Conservation (phyloP, 2,797 vertebrate genomes). For the Gymnodraco acuticeps region DNA sequence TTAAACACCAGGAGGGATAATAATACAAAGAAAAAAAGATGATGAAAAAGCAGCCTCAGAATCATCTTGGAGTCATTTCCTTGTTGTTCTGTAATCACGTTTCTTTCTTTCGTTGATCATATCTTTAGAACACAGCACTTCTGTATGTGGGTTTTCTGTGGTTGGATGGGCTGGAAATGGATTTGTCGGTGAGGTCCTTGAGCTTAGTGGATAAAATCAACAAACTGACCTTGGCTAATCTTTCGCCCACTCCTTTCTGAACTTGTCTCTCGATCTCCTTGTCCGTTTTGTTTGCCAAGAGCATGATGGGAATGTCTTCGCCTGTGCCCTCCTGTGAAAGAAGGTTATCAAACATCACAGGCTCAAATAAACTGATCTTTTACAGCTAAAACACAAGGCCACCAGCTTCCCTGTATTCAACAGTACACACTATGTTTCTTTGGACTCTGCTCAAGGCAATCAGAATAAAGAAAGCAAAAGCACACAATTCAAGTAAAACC, state of each 20-base stretch:
- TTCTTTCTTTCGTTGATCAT: background rate
- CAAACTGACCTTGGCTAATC: conserved; percentile 89
- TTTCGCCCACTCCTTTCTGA: conserved; percentile 83
- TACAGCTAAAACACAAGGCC: background rate
- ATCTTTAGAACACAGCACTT: background rate
- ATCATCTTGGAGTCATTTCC: background rate
- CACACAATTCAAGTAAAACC: background rate
- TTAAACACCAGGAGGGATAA: background rate
- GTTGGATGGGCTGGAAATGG: background rate
- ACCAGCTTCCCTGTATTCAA: background rate
- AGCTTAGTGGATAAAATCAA: conserved; percentile 29
- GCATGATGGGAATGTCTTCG: conserved; percentile 89
- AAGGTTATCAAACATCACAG: conserved; percentile 24
- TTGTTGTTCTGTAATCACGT: background rate
- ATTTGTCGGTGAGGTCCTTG: background rate
- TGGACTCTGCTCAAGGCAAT: background rate
- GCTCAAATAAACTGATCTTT: background rate
- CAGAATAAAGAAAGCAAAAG: background rate
- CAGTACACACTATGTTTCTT: background rate
- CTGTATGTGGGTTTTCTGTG: background rate
- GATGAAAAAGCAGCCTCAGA: background rate
- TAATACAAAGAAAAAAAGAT: background rate
- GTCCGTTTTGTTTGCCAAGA: conserved; percentile 94
- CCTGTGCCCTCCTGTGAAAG: conserved; percentile 88
- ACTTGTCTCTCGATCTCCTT: conserved; percentile 88